phyloP scores from a whole-genome alignment of 2,113 vertebrate genomes.

The Cacatua alba region DNA sequence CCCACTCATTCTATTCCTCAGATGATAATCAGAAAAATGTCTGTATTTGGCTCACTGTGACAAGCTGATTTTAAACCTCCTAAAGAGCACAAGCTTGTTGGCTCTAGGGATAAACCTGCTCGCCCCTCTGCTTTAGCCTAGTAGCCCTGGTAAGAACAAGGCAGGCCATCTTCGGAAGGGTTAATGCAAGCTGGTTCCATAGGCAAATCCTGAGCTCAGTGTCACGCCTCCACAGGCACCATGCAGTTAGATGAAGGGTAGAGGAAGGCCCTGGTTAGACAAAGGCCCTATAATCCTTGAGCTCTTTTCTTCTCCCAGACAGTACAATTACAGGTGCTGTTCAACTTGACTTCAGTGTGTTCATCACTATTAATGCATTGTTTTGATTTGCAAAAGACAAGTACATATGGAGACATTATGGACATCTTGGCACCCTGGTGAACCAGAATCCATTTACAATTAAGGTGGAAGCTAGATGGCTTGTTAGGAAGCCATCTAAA shows the following conservation, averaged over 20 bases:
- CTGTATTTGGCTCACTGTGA: constrained; percentile 54
- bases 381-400: background rate
- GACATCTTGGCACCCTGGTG: background rate
- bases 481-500: background rate
- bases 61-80: constrained; percentile 47
- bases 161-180: background rate
- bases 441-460: background rate
- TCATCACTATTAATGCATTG: background rate
- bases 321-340: background rate
- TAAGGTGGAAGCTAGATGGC: background rate
- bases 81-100: background rate
- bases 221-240: background rate
- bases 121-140: background rate
- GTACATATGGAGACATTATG: background rate
- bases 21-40: constrained; percentile 62
- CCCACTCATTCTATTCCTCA: constrained; percentile 46
- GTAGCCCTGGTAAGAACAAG: background rate
- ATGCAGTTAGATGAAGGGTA: background rate
- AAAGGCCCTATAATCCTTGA: background rate
- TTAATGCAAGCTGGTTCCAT: background rate
- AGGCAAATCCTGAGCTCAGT: background rate
- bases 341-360: background rate
- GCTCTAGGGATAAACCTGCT: background rate
- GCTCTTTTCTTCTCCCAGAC: background rate
- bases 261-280: background rate